Conservation (phyloP, 1,140 invertebrate species). For the Calephelis virginiensis region DNA sequence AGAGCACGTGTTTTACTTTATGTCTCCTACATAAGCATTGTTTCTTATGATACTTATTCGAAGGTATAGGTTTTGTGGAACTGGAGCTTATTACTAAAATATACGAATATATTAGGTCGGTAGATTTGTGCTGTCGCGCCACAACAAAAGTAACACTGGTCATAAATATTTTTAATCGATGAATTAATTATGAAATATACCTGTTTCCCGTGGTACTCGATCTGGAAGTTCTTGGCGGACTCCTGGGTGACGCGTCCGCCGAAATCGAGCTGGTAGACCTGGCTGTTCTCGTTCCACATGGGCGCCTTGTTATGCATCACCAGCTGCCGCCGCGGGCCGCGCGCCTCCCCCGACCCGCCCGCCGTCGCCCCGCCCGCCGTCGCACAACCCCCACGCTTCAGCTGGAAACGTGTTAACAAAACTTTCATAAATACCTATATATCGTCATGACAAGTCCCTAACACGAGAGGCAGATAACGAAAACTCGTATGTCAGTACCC, state of each 20-base stretch:
- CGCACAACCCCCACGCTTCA: constrained; percentile 55
- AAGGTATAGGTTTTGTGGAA: no score
- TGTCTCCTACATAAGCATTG: no score
- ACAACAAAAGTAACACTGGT: no score
- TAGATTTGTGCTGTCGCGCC: no score
- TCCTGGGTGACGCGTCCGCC: constrained; percentile 99
- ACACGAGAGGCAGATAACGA: no score
- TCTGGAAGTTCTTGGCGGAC: constrained; percentile 99
- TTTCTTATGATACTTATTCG: no score
- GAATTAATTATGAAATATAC: constrained; percentile 73
- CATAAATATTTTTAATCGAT: neutral
- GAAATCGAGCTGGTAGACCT: constrained; percentile 99
- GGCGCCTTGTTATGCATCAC: constrained; percentile 99
- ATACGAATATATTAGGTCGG: no score
- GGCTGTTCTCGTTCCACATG: constrained; percentile 99
- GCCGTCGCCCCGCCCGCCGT: neutral
- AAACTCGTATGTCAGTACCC: no score
- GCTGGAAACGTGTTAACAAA: constrained; percentile 28
- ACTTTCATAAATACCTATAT: no score
- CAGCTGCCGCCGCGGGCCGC: constrained; percentile 82
- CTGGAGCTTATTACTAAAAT: no score
- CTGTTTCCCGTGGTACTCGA: constrained; percentile 98
- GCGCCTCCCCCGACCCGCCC: constrained; percentile 20
- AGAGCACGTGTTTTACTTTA: no score
- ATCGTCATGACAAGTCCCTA: no score